These are phyloP conservation scores for Anguilla megastoma DNA, from an alignment of 2,797 vertebrate genomes.

Conservation along the genomic window DNA sequence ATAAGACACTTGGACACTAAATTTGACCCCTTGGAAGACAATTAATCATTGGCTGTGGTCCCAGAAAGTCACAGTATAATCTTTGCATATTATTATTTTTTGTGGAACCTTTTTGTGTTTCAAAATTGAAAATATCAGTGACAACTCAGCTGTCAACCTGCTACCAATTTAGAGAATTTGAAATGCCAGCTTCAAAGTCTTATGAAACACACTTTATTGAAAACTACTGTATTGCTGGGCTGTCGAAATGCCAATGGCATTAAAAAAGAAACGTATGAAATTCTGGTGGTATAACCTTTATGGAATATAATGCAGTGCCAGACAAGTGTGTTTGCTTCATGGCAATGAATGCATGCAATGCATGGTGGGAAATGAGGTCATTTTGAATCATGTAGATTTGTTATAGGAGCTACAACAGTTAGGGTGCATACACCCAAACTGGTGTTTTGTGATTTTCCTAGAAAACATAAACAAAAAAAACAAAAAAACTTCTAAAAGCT, in stretches of 20 bases:
- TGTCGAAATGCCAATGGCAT: not conserved
- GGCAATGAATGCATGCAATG: not conserved
- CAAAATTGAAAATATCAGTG: not conserved
- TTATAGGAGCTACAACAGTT: not conserved
- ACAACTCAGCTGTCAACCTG: not conserved
- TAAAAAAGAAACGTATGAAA: not conserved
- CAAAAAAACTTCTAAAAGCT: not conserved
- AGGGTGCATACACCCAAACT: not conserved
- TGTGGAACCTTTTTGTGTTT: not conserved
- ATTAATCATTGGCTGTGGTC: slow-evolving; percentile 2
- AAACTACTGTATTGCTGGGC: not conserved
- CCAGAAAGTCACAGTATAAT: not conserved
- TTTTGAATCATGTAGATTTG: not conserved
- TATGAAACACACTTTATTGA: not conserved
- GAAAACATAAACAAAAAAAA: not conserved
- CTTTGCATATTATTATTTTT: not conserved
- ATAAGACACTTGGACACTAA: not conserved
- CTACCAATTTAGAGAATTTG: not conserved
- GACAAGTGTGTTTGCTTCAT: not conserved
- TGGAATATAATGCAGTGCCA: not conserved
- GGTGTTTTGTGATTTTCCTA: not conserved
- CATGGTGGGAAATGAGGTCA: too few relatives aligned
- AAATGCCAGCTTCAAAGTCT: not conserved
- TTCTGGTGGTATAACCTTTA: not conserved
- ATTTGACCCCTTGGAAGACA: not conserved